Conservation (phyloP, 1,140 invertebrate genomes). For the Oscheius sp. region DNA sequence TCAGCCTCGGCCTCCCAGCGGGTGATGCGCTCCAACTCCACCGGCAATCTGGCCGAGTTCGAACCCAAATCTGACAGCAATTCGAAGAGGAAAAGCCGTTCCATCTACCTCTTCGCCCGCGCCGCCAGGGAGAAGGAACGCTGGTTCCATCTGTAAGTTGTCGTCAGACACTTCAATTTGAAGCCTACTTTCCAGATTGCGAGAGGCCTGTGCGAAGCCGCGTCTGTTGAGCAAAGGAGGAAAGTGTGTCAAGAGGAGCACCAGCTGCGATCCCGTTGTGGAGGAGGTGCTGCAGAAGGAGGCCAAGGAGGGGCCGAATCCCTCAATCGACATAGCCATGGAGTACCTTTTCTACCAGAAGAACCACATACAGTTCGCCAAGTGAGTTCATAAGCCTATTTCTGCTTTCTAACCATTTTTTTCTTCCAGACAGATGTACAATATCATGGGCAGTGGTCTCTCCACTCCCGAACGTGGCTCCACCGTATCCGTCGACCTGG, state of each 20-base stretch:
- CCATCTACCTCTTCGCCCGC: constrained; percentile 73
- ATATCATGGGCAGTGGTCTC: not conserved
- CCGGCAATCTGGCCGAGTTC: constrained; percentile 27
- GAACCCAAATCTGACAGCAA: constrained; percentile 1
- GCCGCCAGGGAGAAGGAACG: constrained; percentile 83
- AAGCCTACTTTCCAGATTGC: constrained; percentile 42
- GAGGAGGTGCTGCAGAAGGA: not conserved
- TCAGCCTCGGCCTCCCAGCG: constrained; percentile 10
- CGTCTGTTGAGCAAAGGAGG: not conserved
- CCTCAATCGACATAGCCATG: not conserved
- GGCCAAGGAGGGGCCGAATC: not conserved
- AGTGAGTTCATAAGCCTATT: constrained; percentile 44
- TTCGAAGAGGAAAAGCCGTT: constrained; percentile 24
- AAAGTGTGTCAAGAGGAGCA: not conserved
- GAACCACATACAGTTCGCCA: constrained; percentile 27
- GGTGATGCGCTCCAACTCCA: constrained; percentile 29
- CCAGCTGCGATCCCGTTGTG: not conserved
- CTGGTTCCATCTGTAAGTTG: constrained; percentile 70
- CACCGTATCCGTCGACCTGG: constrained; percentile 28
- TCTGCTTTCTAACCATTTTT: constrained; percentile 44
- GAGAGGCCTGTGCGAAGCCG: constrained; percentile 41
- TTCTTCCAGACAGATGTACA: constrained; percentile 14
- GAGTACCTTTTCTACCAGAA: constrained; percentile 29
- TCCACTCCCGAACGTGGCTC: constrained; percentile 18
- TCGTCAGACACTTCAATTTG: constrained; percentile 55